Base-by-base conservation (phyloP, 2,797 vertebrate species). In the Lacerta viridis region DNA sequence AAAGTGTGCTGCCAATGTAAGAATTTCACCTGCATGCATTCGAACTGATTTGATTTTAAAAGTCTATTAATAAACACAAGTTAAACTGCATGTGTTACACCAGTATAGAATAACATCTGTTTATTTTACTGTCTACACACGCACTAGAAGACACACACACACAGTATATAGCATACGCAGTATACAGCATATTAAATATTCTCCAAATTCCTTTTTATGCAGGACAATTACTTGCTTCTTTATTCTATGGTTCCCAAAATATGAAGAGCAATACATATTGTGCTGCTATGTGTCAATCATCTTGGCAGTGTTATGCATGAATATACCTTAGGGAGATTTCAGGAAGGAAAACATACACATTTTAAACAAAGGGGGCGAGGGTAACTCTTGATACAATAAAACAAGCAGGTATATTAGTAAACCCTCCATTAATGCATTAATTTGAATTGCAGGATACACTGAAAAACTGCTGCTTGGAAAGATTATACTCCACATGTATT, bases 261-360 rank as follows among this genome's bases (percentile, higher is more conserved):
- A 36, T 61, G 36, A 80, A 46, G 8, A n/a, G 15, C 36, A 66
- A 46, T 29, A n/a, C 61, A 29, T 8, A 41, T 55, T 0, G 59
- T 77, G 18, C 20, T 84, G 25, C 29, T 43, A 61, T 71, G 36
- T 50, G 17, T 83, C 61, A 68, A 33, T 69, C 50, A 78, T 61
- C 29, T 29, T 72, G 17, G 15, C 27, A 86, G 18, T 33, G 5
- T 11, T 50, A 11, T n/a, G 43, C 27, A 77, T 64, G 29, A 55
- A 61, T 81, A 82, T 82, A 75, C 20, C 75, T 81, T 25, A 82
- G 33, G 71, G 18, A 15, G 66, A 77, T 83, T 83, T 39, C 64
- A 69, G 36, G 39, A 69, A 78, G 3, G 3, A 17, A 3, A 69
- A 85, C 25, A 83, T 20, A 43, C 83, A 43, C 75, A 55, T 55